These are phyloP conservation scores for Tragelaphus buxtoni DNA, from an alignment of 2,113 vertebrate genomes.

Conservation along the genomic window DNA sequence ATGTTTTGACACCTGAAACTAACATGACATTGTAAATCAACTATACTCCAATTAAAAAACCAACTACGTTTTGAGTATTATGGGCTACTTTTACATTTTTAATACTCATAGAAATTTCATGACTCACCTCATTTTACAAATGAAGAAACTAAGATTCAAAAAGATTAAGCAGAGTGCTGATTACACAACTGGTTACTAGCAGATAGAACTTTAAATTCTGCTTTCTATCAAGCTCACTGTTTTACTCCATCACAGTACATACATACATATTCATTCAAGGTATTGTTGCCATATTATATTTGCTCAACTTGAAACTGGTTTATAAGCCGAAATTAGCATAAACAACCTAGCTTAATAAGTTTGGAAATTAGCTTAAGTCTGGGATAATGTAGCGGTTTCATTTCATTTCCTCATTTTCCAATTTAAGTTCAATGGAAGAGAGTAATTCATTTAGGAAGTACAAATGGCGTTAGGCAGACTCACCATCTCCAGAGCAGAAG, in stretches of 20 bases:
- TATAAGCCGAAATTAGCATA: constrained; percentile 8
- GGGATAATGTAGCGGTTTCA: not conserved
- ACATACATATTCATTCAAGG: not conserved
- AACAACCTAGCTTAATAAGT: not conserved
- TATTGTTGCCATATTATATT: not conserved
- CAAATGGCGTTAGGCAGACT: not conserved
- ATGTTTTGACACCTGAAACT: not conserved
- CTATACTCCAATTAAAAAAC: not conserved
- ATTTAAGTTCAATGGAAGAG: not conserved
- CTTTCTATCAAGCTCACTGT: not conserved
- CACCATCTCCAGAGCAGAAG: not conserved
- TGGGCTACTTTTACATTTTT: not conserved
- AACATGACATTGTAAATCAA: not conserved
- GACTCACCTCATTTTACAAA: not conserved
- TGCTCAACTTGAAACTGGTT: not conserved
- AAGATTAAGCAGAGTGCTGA: not conserved
- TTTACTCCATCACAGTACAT: not conserved
- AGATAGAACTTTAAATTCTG: not conserved
- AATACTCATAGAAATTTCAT: not conserved
- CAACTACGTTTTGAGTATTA: not conserved
- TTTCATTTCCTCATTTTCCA: constrained; percentile 4
- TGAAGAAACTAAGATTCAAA: not conserved
- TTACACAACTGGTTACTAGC: not conserved
- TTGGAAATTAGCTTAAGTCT: not conserved
- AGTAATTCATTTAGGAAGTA: not conserved